Conservation (phyloP, 2,888 invertebrate genomes). For the Tipula helvola region DNA sequence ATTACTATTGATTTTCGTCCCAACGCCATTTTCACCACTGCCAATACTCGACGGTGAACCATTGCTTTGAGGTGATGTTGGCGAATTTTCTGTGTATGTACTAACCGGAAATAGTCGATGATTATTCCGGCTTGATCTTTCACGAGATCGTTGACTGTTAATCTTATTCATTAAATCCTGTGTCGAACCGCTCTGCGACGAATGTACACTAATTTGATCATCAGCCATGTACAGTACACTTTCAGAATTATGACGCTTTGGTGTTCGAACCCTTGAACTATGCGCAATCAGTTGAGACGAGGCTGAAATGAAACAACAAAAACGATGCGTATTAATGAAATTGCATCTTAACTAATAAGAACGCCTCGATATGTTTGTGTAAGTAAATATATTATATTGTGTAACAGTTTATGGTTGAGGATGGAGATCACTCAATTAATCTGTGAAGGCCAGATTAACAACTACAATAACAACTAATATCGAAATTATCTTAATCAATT, state of each 20-base stretch:
- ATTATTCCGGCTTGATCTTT: constrained; percentile 33
- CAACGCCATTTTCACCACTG: constrained; percentile 4
- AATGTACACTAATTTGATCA: constrained; percentile 24
- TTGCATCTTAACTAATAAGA: not conserved
- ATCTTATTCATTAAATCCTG: constrained; percentile 30
- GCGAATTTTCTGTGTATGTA: constrained; percentile 45
- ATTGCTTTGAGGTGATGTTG: constrained; percentile 24
- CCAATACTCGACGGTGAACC: not conserved
- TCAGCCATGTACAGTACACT: constrained; percentile 57
- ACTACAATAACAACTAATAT: not conserved
- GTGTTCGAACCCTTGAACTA: constrained; percentile 62
- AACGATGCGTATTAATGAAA: not conserved
- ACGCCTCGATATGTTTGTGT: no score
- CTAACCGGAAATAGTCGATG: constrained; percentile 53
- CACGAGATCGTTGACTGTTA: not conserved
- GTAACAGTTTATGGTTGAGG: not conserved
- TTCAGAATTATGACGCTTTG: constrained; percentile 65
- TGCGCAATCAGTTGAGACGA: constrained; percentile 56
- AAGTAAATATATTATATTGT: not conserved
- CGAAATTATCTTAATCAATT: not conserved
- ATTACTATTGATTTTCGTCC: constrained; percentile 17
- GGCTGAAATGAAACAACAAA: constrained; percentile 25
- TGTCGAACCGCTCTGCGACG: constrained; percentile 23
- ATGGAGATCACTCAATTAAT: not conserved
- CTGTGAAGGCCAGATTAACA: not conserved